phyloP scores from a whole-genome alignment of 1,140 invertebrate species.

The Akabosia matsudoensis region DNA sequence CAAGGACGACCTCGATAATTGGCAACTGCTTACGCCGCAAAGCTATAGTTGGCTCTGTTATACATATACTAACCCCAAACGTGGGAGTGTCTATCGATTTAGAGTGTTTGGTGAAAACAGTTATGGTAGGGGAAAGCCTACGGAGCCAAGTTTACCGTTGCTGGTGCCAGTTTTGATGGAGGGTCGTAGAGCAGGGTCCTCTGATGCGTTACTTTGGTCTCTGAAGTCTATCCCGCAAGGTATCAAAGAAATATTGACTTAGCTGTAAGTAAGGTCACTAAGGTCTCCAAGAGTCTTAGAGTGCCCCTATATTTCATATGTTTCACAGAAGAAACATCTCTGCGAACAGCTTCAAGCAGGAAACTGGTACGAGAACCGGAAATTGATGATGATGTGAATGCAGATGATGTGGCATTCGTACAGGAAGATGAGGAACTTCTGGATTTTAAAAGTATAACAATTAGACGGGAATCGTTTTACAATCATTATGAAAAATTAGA shows the following conservation, averaged over 20 bases:
- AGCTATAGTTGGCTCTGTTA: conserved; percentile 60
- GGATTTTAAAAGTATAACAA: conserved; percentile 22
- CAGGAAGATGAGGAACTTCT: background rate
- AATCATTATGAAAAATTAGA: conserved; percentile 62
- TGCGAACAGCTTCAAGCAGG: background rate
- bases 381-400: background rate
- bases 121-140: conserved; percentile 69
- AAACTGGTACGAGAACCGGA: background rate
- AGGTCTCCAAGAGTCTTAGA: background rate
- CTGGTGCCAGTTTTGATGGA: conserved; percentile 26
- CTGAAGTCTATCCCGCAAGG: conserved; percentile 17
- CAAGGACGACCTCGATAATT: conserved; percentile 51
- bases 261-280: too few species aligned
- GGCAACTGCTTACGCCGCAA: conserved; percentile 57
- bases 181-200: conserved; percentile 21
- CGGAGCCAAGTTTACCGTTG: conserved; percentile 19
- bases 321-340: background rate
- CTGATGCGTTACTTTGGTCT: background rate
- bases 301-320: too few species aligned
- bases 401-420: background rate
- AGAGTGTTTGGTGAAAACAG: conserved; percentile 73
- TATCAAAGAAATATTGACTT: conserved; percentile 6
- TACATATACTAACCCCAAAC: conserved; percentile 57
- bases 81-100: conserved; percentile 64
- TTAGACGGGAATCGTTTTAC: conserved; percentile 23